Conservation (phyloP, 2,888 invertebrate species). For the Salticus scenicus region DNA sequence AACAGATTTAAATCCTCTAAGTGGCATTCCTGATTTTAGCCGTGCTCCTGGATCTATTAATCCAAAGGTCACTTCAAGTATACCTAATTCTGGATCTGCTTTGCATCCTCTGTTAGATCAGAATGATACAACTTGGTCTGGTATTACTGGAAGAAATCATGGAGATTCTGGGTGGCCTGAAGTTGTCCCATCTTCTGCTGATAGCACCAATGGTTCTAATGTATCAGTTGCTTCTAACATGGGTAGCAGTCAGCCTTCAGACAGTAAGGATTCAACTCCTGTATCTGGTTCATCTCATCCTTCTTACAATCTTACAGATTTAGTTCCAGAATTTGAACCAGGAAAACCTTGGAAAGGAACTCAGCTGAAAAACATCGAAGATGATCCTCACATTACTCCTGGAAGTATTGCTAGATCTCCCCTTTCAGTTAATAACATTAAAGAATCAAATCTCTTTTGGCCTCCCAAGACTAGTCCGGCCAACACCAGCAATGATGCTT, state of each 20-base stretch:
- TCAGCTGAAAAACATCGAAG: conserved; percentile 90
- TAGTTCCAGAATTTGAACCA: conserved; percentile 98
- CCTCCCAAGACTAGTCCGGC: conserved; percentile 80
- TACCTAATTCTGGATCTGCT: conserved; percentile 23
- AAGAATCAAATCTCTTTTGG: conserved; percentile 83
- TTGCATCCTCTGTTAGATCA: conserved; percentile 36
- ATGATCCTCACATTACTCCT: conserved; percentile 97
- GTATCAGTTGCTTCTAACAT: not conserved
- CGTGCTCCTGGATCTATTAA: conserved; percentile 84
- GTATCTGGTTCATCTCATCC: conserved; percentile 20
- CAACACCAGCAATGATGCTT: conserved; percentile 78
- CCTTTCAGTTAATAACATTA: conserved; percentile 87
- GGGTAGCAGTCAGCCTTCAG: conserved; percentile 3
- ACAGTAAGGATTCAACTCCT: conserved; percentile 39
- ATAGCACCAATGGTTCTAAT: not conserved
- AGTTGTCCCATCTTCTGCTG: not conserved
- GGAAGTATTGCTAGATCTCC: conserved; percentile 81
- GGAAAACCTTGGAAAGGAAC: conserved; percentile 98
- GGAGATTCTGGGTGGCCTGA: conserved; percentile 44
- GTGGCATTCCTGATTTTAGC: conserved; percentile 82
- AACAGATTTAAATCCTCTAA: not conserved
- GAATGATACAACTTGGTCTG: conserved; percentile 49
- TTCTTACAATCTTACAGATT: conserved; percentile 83
- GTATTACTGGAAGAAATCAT: conserved; percentile 29
- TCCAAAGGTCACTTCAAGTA: conserved; percentile 25